Percentiles rank a stretch among this genome's conserved stretches.
Conservation (phyloP, 2,113 vertebrate species). For the Morone chrysops region DNA sequence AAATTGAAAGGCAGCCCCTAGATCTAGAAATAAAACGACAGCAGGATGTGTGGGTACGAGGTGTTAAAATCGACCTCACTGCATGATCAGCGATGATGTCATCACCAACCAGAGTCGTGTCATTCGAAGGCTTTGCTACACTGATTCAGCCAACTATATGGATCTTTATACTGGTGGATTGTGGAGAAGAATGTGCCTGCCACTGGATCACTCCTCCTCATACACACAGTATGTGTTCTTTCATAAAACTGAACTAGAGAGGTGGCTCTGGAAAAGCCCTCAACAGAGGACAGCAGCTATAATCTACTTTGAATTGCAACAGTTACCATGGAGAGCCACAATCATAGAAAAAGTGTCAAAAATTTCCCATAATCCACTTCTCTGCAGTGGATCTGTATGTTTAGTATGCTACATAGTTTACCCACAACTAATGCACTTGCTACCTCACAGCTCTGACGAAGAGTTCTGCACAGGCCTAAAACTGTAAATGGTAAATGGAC, state of each 20-base stretch:
- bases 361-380: neutral
- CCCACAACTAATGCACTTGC: neutral
- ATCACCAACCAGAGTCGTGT: neutral
- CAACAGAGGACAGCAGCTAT: neutral
- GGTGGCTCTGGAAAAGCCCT: neutral
- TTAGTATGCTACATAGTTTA: neutral
- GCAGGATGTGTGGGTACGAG: neutral
- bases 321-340: neutral
- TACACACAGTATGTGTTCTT: too few relatives aligned
- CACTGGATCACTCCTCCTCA: neutral
- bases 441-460: neutral
- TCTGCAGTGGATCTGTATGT: neutral
- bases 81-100: neutral
- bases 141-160: neutral
- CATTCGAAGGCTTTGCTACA: neutral
- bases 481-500: too few relatives aligned
- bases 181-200: neutral
- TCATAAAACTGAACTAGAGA: neutral
- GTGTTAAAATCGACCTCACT: neutral
- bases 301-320: neutral
- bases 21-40: slow-evolving; percentile 8
- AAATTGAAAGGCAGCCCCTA: neutral
- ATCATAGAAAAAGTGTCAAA: neutral
- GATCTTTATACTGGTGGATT: neutral
- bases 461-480: too few relatives aligned